Conservation (phyloP, 2,888 invertebrate genomes). For the Eupithecia tripunctaria region DNA sequence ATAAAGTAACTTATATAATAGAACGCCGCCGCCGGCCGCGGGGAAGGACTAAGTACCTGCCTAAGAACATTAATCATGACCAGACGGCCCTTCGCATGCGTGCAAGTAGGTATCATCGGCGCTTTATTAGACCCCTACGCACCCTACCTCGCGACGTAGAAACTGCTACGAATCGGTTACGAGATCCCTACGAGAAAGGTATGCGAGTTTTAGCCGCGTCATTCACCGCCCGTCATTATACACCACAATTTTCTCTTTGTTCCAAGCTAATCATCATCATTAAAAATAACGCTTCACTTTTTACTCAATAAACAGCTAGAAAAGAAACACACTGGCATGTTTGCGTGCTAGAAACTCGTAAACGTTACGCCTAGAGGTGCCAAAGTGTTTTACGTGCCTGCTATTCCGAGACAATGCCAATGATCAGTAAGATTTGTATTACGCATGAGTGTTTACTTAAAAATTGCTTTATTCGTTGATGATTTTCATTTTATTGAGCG, state of each 20-base stretch:
- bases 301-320: slow-evolving; percentile 39
- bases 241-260: slow-evolving; percentile 15
- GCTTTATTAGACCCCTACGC: slow-evolving; percentile 50
- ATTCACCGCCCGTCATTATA: slow-evolving; percentile 11
- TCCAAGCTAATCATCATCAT: slow-evolving; percentile 32
- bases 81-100: slow-evolving; percentile 43
- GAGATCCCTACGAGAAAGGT: slow-evolving; percentile 32
- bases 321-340: slow-evolving; percentile 44
- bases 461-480: neutral
- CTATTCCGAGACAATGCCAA: slow-evolving; percentile 43
- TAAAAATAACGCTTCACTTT: slow-evolving; percentile 37
- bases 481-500: neutral
- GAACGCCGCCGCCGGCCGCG: slow-evolving; percentile 35
- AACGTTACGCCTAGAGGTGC: slow-evolving; percentile 52
- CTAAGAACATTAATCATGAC: slow-evolving; percentile 53
- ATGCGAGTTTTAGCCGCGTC: slow-evolving; percentile 41
- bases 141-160: neutral
- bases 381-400: slow-evolving; percentile 54
- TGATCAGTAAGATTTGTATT: slow-evolving; percentile 28
- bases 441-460: slow-evolving; percentile 4
- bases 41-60: slow-evolving; percentile 31
- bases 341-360: slow-evolving; percentile 50
- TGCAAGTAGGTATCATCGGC: slow-evolving; percentile 52
- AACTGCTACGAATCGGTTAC: slow-evolving; percentile 49
- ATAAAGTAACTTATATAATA: slow-evolving; percentile 36